Evolutionary conservation across 2,888 invertebrate species (phyloP).

Genomic region (Stenotaenia linearis): DNA sequence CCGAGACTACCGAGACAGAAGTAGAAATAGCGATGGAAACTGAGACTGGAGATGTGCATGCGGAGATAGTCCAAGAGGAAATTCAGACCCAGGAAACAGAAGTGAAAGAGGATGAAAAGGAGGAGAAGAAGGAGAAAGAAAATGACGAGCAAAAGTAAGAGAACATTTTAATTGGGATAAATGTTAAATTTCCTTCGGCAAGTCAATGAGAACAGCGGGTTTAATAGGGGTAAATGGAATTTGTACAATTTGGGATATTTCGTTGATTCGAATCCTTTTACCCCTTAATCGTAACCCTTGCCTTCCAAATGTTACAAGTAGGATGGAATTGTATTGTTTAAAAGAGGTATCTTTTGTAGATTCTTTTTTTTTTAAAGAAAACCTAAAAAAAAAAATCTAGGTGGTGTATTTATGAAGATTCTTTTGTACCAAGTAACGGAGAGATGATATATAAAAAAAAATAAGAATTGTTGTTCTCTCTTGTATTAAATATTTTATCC

Average conservation of each 20-base stretch:
- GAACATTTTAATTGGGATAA: background rate
- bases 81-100: background rate
- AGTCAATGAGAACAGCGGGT: background rate
- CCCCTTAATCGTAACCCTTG: background rate
- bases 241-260: background rate
- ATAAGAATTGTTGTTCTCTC: background rate
- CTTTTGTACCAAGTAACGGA: background rate
- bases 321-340: conserved; percentile 15
- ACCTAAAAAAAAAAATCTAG: background rate
- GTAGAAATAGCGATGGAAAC: background rate
- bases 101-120: background rate
- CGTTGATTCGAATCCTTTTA: background rate
- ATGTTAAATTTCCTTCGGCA: background rate
- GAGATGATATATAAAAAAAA: background rate
- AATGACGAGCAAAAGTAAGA: conserved; percentile 33
- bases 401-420: background rate
- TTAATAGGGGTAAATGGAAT: background rate
- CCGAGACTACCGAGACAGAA: background rate
- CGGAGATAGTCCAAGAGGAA: background rate
- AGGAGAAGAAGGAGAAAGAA: conserved; percentile 14
- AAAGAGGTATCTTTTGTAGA: conserved; percentile 3
- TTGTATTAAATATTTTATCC: conserved; percentile 11
- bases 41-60: background rate
- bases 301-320: background rate
- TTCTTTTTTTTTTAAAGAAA: background rate